These are phyloP conservation scores for Pan paniscus DNA, from an alignment of 2,113 vertebrate species.

Conservation along the genomic window DNA sequence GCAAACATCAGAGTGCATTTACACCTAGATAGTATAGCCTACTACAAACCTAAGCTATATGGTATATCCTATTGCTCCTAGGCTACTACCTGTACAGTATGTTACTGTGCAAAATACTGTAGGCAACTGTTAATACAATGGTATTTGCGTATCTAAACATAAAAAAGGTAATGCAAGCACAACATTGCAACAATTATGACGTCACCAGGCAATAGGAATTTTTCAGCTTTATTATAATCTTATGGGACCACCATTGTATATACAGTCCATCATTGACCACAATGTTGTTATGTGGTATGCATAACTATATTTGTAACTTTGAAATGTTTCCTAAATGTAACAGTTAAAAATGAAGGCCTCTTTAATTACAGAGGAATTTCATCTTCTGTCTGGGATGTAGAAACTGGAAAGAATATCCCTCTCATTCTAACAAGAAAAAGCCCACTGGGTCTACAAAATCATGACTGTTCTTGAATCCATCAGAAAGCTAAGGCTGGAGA, in stretches of 20 bases:
- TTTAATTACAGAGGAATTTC: constrained; percentile 35
- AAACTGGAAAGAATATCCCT: background rate
- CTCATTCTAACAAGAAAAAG: background rate
- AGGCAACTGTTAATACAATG: background rate
- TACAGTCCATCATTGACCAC: background rate
- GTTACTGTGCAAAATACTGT: background rate
- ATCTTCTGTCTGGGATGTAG: background rate
- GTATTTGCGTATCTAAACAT: background rate
- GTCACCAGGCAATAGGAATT: background rate
- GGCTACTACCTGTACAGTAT: background rate
- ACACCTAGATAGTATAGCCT: background rate
- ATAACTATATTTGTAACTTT: background rate
- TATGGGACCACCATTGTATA: background rate
- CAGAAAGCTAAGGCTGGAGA: background rate
- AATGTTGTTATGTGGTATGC: background rate
- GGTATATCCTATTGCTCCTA: background rate
- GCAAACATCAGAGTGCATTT: background rate
- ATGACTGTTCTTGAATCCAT: background rate
- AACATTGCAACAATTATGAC: background rate
- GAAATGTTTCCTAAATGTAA: constrained; percentile 49
- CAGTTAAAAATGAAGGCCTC: background rate
- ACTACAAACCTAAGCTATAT: background rate
- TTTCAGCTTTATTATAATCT: background rate
- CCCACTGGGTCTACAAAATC: background rate
- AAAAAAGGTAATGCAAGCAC: background rate